Conservation (phyloP, 2,113 vertebrate species). For the Galeopterus variegatus region DNA sequence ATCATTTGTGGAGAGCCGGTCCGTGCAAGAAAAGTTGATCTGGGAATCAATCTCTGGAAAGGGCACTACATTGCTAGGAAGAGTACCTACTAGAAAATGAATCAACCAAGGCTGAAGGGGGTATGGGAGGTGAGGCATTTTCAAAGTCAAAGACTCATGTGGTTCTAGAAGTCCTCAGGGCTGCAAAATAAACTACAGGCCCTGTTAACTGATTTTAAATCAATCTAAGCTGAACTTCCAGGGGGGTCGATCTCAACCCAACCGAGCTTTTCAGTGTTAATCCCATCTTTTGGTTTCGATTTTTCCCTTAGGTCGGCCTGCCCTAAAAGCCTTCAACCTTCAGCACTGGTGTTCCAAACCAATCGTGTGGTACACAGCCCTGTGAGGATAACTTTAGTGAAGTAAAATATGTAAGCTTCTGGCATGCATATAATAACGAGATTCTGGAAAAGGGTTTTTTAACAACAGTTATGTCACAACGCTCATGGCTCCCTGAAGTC, state of each 20-base stretch:
- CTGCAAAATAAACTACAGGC: conserved; percentile 13
- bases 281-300: conserved; percentile 56
- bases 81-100: not conserved
- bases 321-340: conserved; percentile 63
- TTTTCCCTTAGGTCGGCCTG: conserved; percentile 50
- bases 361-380: not conserved
- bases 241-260: conserved; percentile 44
- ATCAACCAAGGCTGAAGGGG: not conserved
- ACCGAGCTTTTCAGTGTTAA: conserved; percentile 58
- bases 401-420: conserved; percentile 43
- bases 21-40: not conserved
- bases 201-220: conserved; percentile 64
- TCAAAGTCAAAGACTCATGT: not conserved
- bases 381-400: not conserved
- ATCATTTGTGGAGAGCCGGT: not conserved
- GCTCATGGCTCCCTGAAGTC: conserved; percentile 60
- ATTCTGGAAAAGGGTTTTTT: conserved; percentile 67
- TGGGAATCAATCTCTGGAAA: conserved; percentile 56
- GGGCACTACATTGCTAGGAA: not conserved
- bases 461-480: conserved; percentile 62
- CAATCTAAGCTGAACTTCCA: conserved; percentile 58
- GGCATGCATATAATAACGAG: not conserved
- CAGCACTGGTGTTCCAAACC: not conserved
- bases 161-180: not conserved
- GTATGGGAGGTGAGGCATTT: not conserved